phyloP scores from a whole-genome alignment of 2,113 vertebrate species.

The Megaceryle maxima region DNA sequence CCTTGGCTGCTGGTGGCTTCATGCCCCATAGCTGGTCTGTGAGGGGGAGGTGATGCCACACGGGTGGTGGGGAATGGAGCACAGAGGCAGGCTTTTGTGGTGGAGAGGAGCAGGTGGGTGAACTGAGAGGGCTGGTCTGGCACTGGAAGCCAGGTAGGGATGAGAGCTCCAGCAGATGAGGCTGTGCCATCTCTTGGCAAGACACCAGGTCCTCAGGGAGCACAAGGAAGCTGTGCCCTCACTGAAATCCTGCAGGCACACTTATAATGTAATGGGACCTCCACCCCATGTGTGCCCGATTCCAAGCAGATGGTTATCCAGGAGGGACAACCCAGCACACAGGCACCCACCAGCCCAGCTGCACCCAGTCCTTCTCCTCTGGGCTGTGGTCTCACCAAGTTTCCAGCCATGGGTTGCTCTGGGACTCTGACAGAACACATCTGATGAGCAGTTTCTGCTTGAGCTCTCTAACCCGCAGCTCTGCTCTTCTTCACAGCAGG shows the following conservation, averaged over 20 bases:
- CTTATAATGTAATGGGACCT: not conserved
- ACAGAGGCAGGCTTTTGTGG: not conserved
- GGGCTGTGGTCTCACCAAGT: not conserved
- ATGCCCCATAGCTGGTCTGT: rapidly evolving
- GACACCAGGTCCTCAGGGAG: not conserved
- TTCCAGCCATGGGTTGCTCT: not conserved
- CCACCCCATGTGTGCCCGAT: rapidly evolving
- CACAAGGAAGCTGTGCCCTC: not conserved
- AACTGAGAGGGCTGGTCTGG: not conserved
- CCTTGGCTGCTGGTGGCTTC: not conserved
- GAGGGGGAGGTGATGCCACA: rapidly evolving
- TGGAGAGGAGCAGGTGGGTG: not conserved
- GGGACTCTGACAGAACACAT: not conserved
- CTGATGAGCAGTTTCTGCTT: not conserved
- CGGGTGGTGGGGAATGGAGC: not conserved
- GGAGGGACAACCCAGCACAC: rapidly evolving
- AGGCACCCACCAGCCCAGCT: not conserved
- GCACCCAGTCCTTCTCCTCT: not conserved
- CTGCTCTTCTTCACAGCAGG: not conserved
- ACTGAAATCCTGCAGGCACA: not conserved
- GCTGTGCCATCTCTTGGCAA: not conserved
- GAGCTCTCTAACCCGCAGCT: not conserved
- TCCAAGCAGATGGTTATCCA: not conserved
- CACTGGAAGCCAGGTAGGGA: not conserved
- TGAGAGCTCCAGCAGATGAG: not conserved